A percentile compares a stretch with the other conserved stretches of the same genome.
Evolutionary conservation across 2,888 invertebrate species (phyloP).

Genomic region (Philereme vetulata): DNA sequence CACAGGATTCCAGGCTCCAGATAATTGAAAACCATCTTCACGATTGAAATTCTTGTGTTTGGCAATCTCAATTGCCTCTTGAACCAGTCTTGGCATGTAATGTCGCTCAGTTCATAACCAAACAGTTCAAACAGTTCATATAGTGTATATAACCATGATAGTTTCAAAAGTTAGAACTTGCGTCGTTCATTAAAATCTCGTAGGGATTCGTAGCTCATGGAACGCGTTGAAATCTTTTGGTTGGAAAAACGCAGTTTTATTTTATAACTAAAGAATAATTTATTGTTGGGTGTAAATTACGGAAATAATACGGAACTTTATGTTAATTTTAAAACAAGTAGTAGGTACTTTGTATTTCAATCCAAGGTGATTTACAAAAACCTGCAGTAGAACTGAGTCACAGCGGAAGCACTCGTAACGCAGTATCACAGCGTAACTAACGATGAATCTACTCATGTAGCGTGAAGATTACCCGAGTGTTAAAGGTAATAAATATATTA

Average conservation of each 20-base stretch:
- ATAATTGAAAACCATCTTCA: no score
- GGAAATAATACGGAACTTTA: background rate
- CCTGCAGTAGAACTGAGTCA: slow-evolving; percentile 15
- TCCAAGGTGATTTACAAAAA: slow-evolving; percentile 21
- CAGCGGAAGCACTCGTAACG: slow-evolving; percentile 27
- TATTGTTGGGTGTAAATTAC: background rate
- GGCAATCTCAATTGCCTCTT: no score
- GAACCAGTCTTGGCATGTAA: no score
- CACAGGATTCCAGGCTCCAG: no score
- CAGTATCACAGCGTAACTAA: slow-evolving; percentile 26
- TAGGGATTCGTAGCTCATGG: background rate
- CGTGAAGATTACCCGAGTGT: slow-evolving; percentile 32
- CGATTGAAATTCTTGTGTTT: no score
- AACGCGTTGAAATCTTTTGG: slow-evolving; percentile 18
- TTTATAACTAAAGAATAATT: background rate
- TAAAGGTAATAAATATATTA: background rate
- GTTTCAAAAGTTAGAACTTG: no score
- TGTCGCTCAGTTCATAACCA: no score
- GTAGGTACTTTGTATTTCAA: background rate
- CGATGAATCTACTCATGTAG: slow-evolving; percentile 20
- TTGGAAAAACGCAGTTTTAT: background rate
- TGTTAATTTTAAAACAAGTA: background rate
- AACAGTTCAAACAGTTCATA: no score
- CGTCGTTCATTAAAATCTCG: background rate
- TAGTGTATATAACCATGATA: no score